Base-by-base conservation (phyloP, 2,797 vertebrate genomes). In the Salmo trutta region DNA sequence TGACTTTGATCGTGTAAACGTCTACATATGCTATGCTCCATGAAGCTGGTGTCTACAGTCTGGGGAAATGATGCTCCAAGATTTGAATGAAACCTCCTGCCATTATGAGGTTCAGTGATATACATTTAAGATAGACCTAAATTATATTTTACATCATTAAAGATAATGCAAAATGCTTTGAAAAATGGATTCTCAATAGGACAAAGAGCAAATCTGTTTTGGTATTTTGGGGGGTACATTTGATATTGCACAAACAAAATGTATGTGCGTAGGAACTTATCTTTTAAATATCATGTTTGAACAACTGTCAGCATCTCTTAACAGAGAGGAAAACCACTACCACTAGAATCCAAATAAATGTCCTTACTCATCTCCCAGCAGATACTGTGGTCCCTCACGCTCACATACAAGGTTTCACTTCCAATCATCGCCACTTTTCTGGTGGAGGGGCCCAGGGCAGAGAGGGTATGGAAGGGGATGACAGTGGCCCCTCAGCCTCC, bases 1-100 rank as follows among this genome's bases (percentile, higher is more conserved):
- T 84, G 85, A 82, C 84, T 88, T 83, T 85, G 83, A 89, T 88
- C 86, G 87, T 73, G 74, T 86, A 84, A 85, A 86, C 73, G 77
- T 85, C 79, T 89, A 89, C 84, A 81, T 77, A 75, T 41, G 70
- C 81, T 85, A 66, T 65, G 80, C 84, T 84, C 85, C 76, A 71
- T 74, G 17, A 31, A 76, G 80, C 78, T 81, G 77, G 82, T 75
- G 75, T 68, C 76, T 79, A 75, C 76, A 73, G 73, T 88, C 83
- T 76, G 59, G 74, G 3, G 75, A 81, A 74, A 77, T 81, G 75
- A 15, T 56, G 36, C 10, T 59, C 15, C 36, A 74, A 62, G 77
- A 78, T 79, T 89, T 88, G 78, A 85, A 88, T 82, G 66, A 87
- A 87, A 84, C 69, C 41, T 47, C 41, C 8, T 71, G 64, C 86